phyloP scores from a whole-genome alignment of 2,113 vertebrate genomes.

The Heterotilapia buettikoferi region DNA sequence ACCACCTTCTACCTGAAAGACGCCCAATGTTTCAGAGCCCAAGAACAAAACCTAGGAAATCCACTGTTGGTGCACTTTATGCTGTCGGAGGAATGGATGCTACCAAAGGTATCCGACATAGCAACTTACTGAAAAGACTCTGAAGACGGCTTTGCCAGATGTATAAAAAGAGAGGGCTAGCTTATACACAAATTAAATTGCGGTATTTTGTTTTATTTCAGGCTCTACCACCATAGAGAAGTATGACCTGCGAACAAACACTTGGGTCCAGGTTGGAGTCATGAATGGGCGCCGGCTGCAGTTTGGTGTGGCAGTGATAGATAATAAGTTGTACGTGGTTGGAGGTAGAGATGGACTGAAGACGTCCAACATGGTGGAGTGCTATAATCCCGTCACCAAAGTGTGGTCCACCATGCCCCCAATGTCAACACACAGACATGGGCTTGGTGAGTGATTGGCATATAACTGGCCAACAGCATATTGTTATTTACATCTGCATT shows the following conservation, averaged over 20 bases:
- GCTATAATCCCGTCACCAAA: conserved; percentile 88
- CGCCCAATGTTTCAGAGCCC: conserved; percentile 94
- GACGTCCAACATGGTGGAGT: conserved; percentile 94
- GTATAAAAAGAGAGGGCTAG: neutral
- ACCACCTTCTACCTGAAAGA: conserved; percentile 91
- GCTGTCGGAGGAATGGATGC: conserved; percentile 96
- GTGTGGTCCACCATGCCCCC: conserved; percentile 93
- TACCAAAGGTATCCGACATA: conserved; percentile 80
- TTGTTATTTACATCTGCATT: neutral
- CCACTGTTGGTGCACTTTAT: conserved; percentile 92
- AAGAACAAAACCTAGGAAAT: conserved; percentile 95
- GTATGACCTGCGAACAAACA: conserved; percentile 92
- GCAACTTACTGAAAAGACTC: neutral
- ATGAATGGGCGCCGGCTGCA: conserved; percentile 91
- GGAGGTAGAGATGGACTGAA: conserved; percentile 94
- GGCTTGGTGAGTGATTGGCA: conserved; percentile 77
- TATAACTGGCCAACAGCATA: neutral
- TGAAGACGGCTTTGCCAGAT: neutral
- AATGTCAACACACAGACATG: conserved; percentile 96
- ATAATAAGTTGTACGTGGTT: conserved; percentile 92
- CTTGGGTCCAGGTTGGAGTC: conserved; percentile 85
- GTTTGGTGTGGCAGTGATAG: conserved; percentile 94
- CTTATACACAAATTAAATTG: neutral
- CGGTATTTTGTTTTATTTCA: conserved; percentile 34
- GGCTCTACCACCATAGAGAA: conserved; percentile 94